phyloP scores from a whole-genome alignment of 2,797 vertebrate genomes.

The Oreonectes daqikongensis region DNA sequence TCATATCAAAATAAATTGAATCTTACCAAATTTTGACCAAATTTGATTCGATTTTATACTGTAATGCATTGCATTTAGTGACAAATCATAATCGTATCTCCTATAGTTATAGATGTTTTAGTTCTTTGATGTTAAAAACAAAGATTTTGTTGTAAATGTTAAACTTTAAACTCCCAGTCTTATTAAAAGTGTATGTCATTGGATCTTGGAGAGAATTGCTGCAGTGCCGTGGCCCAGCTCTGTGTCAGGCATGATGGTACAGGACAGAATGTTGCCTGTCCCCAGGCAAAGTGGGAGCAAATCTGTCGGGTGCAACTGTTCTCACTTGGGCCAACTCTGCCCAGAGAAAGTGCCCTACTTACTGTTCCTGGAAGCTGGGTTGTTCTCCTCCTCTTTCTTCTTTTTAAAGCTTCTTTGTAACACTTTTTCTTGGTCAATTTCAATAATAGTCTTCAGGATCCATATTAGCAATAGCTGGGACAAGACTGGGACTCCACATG shows the following conservation, averaged over 20 bases:
- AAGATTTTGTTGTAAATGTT: background rate
- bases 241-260: conserved; percentile 65
- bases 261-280: conserved; percentile 77
- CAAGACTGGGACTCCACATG: background rate
- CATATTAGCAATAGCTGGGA: conserved; percentile 7
- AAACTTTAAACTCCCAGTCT: background rate
- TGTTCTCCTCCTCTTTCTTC: conserved; percentile 57
- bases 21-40: background rate
- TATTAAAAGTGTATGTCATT: conserved; percentile 38
- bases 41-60: background rate
- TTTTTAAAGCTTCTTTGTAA: conserved; percentile 35
- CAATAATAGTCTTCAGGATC: conserved; percentile 20
- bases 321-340: conserved; percentile 78
- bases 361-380: conserved; percentile 64
- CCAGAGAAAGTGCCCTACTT: conserved; percentile 85
- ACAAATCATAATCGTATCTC: background rate
- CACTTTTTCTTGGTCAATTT: conserved; percentile 47
- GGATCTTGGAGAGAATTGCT: conserved; percentile 38
- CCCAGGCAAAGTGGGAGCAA: conserved; percentile 81
- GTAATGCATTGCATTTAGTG: background rate
- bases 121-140: background rate
- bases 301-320: conserved; percentile 85
- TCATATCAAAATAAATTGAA: background rate
- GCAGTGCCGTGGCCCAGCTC: conserved; percentile 57
- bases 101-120: background rate